These are phyloP conservation scores for Napeogenes sylphis DNA, from an alignment of 2,888 invertebrate genomes.

Conservation along the genomic window DNA sequence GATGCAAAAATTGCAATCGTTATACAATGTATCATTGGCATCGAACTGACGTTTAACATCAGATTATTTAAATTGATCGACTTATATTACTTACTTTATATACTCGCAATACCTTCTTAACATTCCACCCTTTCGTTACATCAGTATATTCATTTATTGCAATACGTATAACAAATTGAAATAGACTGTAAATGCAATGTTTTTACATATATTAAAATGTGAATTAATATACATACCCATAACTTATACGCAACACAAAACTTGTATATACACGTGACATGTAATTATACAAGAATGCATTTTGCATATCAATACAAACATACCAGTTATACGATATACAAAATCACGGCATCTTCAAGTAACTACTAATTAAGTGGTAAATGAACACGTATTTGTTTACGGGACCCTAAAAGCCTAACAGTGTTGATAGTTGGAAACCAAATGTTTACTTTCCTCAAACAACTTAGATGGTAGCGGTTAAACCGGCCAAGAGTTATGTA, in stretches of 20 bases:
- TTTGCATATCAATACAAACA: neutral
- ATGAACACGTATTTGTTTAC: neutral
- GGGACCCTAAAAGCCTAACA: slow-evolving; percentile 2
- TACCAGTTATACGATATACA: neutral
- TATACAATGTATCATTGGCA: slow-evolving; percentile 41
- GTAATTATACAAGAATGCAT: too few species aligned
- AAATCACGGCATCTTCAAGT: neutral
- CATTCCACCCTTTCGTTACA: neutral
- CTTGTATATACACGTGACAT: too few species aligned
- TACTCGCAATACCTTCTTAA: neutral
- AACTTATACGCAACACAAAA: too few species aligned
- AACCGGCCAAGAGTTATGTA: slow-evolving; percentile 22
- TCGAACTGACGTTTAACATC: neutral
- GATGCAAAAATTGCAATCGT: slow-evolving; percentile 34
- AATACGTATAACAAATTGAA: neutral
- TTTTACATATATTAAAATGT: too few species aligned
- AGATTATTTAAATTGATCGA: neutral
- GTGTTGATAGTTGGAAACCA: slow-evolving; percentile 22
- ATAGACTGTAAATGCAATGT: neutral
- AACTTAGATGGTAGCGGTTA: slow-evolving; percentile 19
- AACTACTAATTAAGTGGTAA: neutral
- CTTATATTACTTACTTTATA: neutral
- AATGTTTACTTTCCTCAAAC: slow-evolving; percentile 29
- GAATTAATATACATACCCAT: too few species aligned
- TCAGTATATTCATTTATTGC: neutral